Base-by-base conservation (phyloP, 2,797 vertebrate species). In the Ambastaia sidthimunki region DNA sequence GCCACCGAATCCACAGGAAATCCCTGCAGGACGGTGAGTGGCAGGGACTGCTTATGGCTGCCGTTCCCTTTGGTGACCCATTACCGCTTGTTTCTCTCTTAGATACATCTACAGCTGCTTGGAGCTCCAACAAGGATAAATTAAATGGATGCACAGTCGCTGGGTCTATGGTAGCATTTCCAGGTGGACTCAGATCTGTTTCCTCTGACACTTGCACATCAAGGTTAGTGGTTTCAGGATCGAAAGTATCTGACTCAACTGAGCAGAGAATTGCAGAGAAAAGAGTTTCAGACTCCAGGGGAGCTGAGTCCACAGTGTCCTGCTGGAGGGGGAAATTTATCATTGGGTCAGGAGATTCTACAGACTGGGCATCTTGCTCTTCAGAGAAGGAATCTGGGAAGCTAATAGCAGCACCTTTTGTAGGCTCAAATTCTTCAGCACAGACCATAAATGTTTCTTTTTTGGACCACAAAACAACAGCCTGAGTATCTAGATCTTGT, bases 1-100 rank as follows among this genome's bases (percentile, higher is more conserved):
- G 93, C 92, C 94, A 94, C 75, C 94, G 87, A 84, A 83, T 86
- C 94, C 94, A 94, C 63, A 94, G 86, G 83, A 94, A 94, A 25
- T 88, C 88, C 71, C 91, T 85, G 60, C 91, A 86, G 0, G 86
- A 83, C 2, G 86, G 85, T 2, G 90, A 85, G 72, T 78, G 88
- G 50, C 76, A 75, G 55, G 37, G 54, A 57, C 83, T 76, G 87
- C 88, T 80, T 86, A 87, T 67, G 84, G 88, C 23, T 69, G 50
- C 77, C 25, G 59, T 80, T 80, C 84, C 78, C 23, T 85, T 77
- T 62, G 60, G 72, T 80, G 89, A 82, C 84, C 84, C 86, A 60
- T 84, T 83, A 80, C 82, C 88, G 6, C 84, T 88, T 65, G 82
- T 81, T 80, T 82, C 72, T 66, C 82, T 68, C 50, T 88, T 86